A percentile compares a stretch with the other conserved stretches of the same genome.
These are phyloP conservation scores for Sebastes nivosus DNA, from an alignment of 2,797 vertebrate genomes.

Conservation along the genomic window DNA sequence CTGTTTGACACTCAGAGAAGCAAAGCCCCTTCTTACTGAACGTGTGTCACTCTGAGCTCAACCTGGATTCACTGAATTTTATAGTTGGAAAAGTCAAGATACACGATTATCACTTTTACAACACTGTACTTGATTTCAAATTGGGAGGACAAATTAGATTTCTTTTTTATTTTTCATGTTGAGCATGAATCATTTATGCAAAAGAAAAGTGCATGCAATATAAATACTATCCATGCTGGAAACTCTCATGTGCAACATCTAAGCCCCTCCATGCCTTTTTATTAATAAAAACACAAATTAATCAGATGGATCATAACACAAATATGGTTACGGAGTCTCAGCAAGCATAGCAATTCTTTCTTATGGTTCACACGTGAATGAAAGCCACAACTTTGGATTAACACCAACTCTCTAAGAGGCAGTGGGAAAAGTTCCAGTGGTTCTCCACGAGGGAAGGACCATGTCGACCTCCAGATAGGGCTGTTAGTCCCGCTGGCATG, in stretches of 20 bases:
- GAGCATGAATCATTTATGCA: background rate
- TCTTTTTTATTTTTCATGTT: background rate
- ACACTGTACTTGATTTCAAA: background rate
- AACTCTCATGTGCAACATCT: background rate
- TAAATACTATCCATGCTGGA: background rate
- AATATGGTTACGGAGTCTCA: background rate
- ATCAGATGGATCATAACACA: slow-evolving; percentile 9
- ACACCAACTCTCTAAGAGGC: background rate
- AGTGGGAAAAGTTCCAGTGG: slow-evolving; percentile 21
- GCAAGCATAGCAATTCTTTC: background rate
- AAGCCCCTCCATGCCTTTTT: background rate
- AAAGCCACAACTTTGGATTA: background rate
- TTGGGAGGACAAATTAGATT: background rate
- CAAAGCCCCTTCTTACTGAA: slow-evolving; percentile 13
- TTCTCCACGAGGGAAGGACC: background rate
- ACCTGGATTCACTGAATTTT: slow-evolving; percentile 1
- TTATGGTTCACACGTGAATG: background rate
- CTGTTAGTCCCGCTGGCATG: slow-evolving; percentile 33
- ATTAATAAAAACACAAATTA: background rate
- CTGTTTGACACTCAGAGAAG: background rate
- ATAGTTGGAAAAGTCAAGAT: background rate
- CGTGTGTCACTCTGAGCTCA: background rate
- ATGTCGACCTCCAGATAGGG: slow-evolving; percentile 9
- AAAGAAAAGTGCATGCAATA: background rate
- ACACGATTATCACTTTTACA: background rate